Conservation (phyloP, 2,113 vertebrate species). For the Gambusia affinis region DNA sequence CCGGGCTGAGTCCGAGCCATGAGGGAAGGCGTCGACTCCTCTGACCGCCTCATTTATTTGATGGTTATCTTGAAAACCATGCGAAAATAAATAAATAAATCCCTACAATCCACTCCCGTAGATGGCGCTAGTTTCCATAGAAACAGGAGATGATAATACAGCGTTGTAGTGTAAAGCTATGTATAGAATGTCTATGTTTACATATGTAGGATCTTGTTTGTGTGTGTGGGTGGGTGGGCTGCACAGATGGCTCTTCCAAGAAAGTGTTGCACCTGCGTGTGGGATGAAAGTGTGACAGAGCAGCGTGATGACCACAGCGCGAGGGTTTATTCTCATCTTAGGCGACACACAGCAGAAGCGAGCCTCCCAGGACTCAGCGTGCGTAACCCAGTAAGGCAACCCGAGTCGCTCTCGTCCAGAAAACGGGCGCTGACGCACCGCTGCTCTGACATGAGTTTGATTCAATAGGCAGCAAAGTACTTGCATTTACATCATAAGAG, state of each 20-base stretch:
- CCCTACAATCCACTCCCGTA: conserved; percentile 64
- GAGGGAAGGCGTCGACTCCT: conserved; percentile 27
- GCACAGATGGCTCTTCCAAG: conserved; percentile 52
- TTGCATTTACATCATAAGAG: neutral
- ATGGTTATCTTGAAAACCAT: conserved; percentile 54
- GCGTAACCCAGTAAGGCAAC: neutral
- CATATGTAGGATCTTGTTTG: conserved; percentile 1
- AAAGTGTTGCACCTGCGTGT: conserved; percentile 60
- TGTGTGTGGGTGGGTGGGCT: conserved; percentile 11
- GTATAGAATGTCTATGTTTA: conserved; percentile 55
- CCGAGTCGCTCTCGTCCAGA: conserved; percentile 11
- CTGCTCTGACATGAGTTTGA: neutral
- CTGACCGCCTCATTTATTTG: conserved; percentile 62
- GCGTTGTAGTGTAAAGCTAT: conserved; percentile 66
- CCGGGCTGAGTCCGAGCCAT: conserved; percentile 20
- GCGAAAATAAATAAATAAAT: conserved; percentile 53
- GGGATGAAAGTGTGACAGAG: conserved; percentile 53
- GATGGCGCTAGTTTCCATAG: conserved; percentile 63
- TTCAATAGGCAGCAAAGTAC: neutral
- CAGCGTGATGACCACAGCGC: conserved; percentile 51
- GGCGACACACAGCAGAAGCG: conserved; percentile 14
- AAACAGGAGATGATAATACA: conserved; percentile 65
- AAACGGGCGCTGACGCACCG: neutral
- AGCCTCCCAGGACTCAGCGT: conserved; percentile 14
- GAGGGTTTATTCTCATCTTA: conserved; percentile 42